Conservation (phyloP, 2,797 vertebrate species). For the Molothrus ater region DNA sequence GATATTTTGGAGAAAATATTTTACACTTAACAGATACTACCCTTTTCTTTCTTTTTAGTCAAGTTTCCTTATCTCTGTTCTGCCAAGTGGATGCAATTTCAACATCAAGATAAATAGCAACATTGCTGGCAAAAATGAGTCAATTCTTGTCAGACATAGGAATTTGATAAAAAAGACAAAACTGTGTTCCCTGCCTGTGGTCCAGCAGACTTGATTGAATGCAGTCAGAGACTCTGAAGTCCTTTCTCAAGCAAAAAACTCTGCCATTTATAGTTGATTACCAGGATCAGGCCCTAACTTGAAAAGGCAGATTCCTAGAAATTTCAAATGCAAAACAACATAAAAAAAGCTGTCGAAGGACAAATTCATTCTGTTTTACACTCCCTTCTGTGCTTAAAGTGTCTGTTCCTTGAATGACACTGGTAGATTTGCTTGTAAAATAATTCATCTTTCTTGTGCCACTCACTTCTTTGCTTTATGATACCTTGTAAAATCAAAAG, state of each 20-base stretch:
- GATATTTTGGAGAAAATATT: neutral
- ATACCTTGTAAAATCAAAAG: slow-evolving; percentile 47
- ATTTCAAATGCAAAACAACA: slow-evolving; percentile 28
- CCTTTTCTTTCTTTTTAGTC: neutral
- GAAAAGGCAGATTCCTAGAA: slow-evolving; percentile 6
- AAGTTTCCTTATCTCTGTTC: neutral
- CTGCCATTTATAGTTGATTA: neutral
- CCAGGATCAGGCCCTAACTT: neutral
- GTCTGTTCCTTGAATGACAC: slow-evolving; percentile 40
- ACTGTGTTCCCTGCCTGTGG: rapidly evolving
- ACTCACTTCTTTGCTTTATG: slow-evolving; percentile 32
- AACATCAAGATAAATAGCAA: neutral
- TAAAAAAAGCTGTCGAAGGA: neutral
- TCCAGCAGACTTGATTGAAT: slow-evolving; percentile 3
- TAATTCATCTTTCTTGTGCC: slow-evolving; percentile 56
- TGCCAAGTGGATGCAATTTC: neutral
- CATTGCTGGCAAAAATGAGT: neutral
- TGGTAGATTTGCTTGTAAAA: slow-evolving; percentile 33
- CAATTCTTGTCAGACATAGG: neutral
- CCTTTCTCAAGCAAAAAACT: neutral
- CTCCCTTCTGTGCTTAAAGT: slow-evolving; percentile 22
- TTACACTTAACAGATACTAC: neutral
- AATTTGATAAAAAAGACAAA: neutral
- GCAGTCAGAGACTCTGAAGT: neutral
- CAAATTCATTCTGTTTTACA: slow-evolving; percentile 43